Conservation (phyloP, 2,797 vertebrate species). For the Spinibarbus caldwelli region DNA sequence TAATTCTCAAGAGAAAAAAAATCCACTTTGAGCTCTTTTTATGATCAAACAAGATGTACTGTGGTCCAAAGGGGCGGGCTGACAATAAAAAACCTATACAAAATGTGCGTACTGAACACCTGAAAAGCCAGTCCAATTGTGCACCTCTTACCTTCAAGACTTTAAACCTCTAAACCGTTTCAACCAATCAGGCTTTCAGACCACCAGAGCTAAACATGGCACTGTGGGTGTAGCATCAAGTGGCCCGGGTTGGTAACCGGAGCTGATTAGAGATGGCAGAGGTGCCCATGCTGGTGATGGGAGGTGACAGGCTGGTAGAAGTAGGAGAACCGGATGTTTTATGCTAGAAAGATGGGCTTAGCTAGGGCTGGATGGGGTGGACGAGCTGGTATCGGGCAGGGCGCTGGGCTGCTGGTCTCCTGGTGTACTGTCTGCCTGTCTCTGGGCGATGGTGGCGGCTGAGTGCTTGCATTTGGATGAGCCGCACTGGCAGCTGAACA, state of each 20-base stretch:
- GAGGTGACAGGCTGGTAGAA: slow-evolving; percentile 49
- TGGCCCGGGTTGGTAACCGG: no score
- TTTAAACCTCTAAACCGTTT: neutral
- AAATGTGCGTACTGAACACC: slow-evolving; percentile 3
- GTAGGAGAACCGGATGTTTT: slow-evolving; percentile 31
- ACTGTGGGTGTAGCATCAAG: slow-evolving; percentile 23
- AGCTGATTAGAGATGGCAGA: slow-evolving; percentile 25
- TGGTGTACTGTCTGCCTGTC: slow-evolving; percentile 84
- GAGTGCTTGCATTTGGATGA: slow-evolving; percentile 92
- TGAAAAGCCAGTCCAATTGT: slow-evolving; percentile 27
- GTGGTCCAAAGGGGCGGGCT: neutral
- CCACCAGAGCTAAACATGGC: slow-evolving; percentile 17
- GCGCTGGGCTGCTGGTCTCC: slow-evolving; percentile 82
- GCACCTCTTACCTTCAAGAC: slow-evolving; percentile 14
- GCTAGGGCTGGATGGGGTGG: slow-evolving; percentile 68
- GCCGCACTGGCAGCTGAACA: slow-evolving; percentile 91
- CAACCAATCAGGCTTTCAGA: slow-evolving; percentile 1
- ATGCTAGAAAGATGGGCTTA: slow-evolving; percentile 14
- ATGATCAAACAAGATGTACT: neutral
- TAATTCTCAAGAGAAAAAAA: neutral
- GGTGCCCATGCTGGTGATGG: slow-evolving; percentile 42
- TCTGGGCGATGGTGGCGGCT: slow-evolving; percentile 81
- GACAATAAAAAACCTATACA: neutral
- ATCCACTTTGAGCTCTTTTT: slow-evolving; percentile 5
- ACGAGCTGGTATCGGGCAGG: slow-evolving; percentile 93